Conservation (phyloP, 2,888 invertebrate genomes). For the Platycheirus rosarum region DNA sequence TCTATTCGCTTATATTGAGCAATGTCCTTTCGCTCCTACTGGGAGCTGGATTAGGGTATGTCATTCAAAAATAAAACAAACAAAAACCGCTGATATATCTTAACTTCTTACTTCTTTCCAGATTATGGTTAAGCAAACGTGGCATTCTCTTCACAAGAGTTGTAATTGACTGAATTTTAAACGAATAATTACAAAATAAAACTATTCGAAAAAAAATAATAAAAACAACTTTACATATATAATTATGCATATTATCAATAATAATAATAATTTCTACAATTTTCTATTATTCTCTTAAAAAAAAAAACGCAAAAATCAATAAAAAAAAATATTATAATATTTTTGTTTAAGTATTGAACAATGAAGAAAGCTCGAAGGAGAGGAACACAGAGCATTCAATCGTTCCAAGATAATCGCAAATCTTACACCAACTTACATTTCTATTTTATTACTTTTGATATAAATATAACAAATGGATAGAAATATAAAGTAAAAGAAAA, state of each 20-base stretch:
- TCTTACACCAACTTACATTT: slow-evolving; percentile 59
- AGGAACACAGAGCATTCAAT: slow-evolving; percentile 21
- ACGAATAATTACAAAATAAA: slow-evolving; percentile 47
- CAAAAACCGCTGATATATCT: not conserved
- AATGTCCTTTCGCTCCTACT: slow-evolving; percentile 94
- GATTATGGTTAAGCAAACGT: slow-evolving; percentile 87
- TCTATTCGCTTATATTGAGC: slow-evolving; percentile 94
- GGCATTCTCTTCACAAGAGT: slow-evolving; percentile 82
- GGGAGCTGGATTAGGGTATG: slow-evolving; percentile 95
- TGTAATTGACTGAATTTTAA: slow-evolving; percentile 81
- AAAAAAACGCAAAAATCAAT: slow-evolving; percentile 16
- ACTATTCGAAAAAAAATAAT: slow-evolving; percentile 9
- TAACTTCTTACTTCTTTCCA: slow-evolving; percentile 81
- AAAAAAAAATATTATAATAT: slow-evolving; percentile 30
- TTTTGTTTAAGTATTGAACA: slow-evolving; percentile 30
- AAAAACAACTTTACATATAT: slow-evolving; percentile 51
- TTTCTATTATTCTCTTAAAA: slow-evolving; percentile 65
- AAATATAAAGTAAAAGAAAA: slow-evolving; percentile 33
- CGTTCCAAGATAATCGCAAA: slow-evolving; percentile 33
- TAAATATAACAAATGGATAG: slow-evolving; percentile 34
- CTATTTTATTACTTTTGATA: slow-evolving; percentile 74
- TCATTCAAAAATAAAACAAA: slow-evolving; percentile 2
- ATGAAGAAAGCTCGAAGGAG: slow-evolving; percentile 5
- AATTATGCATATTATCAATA: slow-evolving; percentile 61
- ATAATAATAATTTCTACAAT: slow-evolving; percentile 64